Evolutionary conservation across 2,113 vertebrate species (phyloP).

Genomic region (Dissostichus mawsoni): DNA sequence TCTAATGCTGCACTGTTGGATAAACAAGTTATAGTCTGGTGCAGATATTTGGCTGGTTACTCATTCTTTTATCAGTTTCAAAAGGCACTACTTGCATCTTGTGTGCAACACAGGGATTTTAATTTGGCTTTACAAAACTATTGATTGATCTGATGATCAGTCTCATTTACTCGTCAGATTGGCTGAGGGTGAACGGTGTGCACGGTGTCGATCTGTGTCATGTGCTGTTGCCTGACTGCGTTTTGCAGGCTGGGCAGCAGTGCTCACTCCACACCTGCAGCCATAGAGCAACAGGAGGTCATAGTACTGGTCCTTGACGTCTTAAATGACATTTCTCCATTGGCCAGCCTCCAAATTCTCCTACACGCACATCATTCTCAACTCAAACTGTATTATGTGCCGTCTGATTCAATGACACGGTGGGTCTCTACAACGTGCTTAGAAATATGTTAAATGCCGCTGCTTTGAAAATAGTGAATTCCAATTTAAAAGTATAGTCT

Average conservation of each 20-base stretch:
- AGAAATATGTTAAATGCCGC: no score
- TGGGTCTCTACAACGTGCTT: no score
- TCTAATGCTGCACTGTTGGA: neutral
- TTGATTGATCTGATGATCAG: neutral
- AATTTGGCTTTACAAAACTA: neutral
- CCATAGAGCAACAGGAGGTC: constrained; percentile 83
- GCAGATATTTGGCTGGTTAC: neutral
- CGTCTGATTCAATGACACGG: neutral
- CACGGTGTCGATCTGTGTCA: constrained; percentile 78
- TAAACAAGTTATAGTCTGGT: neutral
- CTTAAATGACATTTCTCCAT: constrained; percentile 69
- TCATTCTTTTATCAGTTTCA: neutral
- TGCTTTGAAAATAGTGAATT: no score
- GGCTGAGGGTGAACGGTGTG: constrained; percentile 81
- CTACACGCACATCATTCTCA: constrained; percentile 60
- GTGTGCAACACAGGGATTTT: neutral
- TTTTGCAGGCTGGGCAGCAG: constrained; percentile 77
- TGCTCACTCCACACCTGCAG: constrained; percentile 81
- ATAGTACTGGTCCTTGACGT: constrained; percentile 87
- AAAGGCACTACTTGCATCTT: neutral
- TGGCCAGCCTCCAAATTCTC: constrained; percentile 85
- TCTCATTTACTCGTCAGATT: neutral
- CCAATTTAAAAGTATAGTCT: no score
- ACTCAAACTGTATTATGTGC: no score
- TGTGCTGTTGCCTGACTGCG: constrained; percentile 75